Percentiles rank a stretch among this genome's conserved stretches.
Evolutionary conservation across 2,113 vertebrate genomes (phyloP).

Genomic region (Lepisosteus oculatus): DNA sequence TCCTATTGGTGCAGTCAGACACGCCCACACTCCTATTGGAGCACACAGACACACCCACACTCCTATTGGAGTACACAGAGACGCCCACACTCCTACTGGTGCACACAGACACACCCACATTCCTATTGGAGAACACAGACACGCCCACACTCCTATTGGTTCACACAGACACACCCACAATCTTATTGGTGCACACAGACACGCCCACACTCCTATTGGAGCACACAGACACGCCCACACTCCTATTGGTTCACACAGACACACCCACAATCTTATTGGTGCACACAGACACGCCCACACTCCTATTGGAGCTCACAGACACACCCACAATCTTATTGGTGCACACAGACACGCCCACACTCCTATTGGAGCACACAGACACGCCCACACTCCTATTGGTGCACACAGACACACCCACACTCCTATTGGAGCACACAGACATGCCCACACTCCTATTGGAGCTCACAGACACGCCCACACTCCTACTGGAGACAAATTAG

Average conservation of each 20-base stretch:
- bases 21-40: slow-evolving; percentile 35
- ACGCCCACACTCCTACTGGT: slow-evolving; percentile 31
- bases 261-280: not conserved
- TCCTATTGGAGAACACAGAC: not conserved
- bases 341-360: not conserved
- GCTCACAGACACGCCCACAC: not conserved
- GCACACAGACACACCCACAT: slow-evolving; percentile 29
- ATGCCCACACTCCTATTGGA: not conserved
- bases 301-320: not conserved
- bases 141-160: slow-evolving; percentile 7
- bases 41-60: slow-evolving; percentile 49
- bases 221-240: slow-evolving; percentile 29
- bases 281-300: not conserved
- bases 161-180: not conserved
- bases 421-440: not conserved
- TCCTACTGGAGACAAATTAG: not conserved
- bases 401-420: not conserved
- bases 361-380: slow-evolving; percentile 39
- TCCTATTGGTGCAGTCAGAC: slow-evolving; percentile 38
- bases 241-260: not conserved
- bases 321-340: slow-evolving; percentile 9
- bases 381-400: not conserved
- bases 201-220: not conserved
- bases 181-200: not conserved
- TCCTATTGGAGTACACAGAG: not conserved